Conservation (phyloP, 2,888 invertebrate species). For the Tetanocera ferruginea region DNA sequence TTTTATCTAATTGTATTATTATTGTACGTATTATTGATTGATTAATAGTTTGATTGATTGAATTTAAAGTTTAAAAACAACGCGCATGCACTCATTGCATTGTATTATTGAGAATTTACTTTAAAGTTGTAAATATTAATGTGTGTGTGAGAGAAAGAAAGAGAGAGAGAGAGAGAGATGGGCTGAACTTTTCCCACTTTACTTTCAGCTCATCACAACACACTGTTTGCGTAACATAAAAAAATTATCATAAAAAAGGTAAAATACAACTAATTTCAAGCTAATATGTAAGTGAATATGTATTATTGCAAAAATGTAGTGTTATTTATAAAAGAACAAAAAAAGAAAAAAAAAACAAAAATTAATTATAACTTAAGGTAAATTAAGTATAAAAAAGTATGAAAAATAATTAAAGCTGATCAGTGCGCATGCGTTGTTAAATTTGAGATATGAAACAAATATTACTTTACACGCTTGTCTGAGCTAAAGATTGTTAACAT, state of each 20-base stretch:
- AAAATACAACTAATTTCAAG: background rate
- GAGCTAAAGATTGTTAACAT: background rate
- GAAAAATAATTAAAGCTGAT: background rate
- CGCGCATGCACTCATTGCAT: background rate
- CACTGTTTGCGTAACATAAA: background rate
- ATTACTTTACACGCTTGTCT: background rate
- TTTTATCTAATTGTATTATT: conserved; percentile 14
- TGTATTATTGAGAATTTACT: conserved; percentile 3
- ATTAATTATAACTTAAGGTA: background rate
- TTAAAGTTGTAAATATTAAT: conserved; percentile 24
- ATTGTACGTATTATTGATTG: conserved; percentile 24
- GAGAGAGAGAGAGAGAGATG: background rate
- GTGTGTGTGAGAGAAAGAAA: background rate
- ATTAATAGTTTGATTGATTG: conserved; percentile 1
- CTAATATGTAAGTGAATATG: conserved; percentile 31
- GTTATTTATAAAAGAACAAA: conserved; percentile 21
- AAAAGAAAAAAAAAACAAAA: background rate
- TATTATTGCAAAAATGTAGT: conserved; percentile 19
- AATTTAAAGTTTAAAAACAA: background rate
- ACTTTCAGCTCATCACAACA: background rate
- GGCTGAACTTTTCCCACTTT: conserved; percentile 7
- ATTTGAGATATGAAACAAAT: background rate
- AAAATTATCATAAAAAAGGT: background rate
- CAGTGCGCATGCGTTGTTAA: background rate
- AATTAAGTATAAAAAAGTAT: conserved; percentile 10